Base-by-base conservation (phyloP, 2,797 vertebrate species). In the Balearica regulorum region DNA sequence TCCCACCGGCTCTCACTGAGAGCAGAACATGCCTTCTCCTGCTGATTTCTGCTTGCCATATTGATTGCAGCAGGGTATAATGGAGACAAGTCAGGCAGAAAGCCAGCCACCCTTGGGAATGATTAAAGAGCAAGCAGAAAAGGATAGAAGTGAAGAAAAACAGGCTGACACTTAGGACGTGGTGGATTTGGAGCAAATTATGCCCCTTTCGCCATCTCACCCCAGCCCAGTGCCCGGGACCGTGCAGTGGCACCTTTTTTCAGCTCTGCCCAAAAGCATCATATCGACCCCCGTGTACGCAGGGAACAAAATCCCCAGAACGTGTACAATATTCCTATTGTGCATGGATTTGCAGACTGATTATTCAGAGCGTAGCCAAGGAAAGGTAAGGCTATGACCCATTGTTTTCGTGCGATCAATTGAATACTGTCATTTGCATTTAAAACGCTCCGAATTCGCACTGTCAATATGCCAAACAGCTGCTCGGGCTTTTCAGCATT, bases 401-500 rank as follows among this genome's bases (percentile, higher is more conserved):
- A 90, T 96, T 92, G 92, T 95, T 96, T 97, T 91, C 93, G 5
- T 90, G 93, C 87, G 97, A 97, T 97, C 97, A 97, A 98, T 97
- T 97, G 97, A 93, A 96, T 97, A 93, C 97, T 97, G 97, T 97
- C 96, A 97, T 97, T 98, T 97, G 96, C 93, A 96, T 97, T 98
- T 98, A 95, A 97, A 97, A 97, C 96, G 93, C 97, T 98, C 97
- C 90, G 96, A 97, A 97, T 97, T 97, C 96, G 73, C 97, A 97
- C 94, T 97, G 97, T 90, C 97, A 91, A 96, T 95, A 97, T 98
- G 98, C 97, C 98, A 98, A 98, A 98, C 98, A 98, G 98, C 98
- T 98, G 98, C 97, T 98, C 97, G 93, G 97, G 93, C 97, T 98
- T 97, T 97, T 98, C 98, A 98, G 96, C 97, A 97, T 98, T 98